Conservation (phyloP, 2,888 invertebrate genomes). For the Clistopyga incitator region DNA sequence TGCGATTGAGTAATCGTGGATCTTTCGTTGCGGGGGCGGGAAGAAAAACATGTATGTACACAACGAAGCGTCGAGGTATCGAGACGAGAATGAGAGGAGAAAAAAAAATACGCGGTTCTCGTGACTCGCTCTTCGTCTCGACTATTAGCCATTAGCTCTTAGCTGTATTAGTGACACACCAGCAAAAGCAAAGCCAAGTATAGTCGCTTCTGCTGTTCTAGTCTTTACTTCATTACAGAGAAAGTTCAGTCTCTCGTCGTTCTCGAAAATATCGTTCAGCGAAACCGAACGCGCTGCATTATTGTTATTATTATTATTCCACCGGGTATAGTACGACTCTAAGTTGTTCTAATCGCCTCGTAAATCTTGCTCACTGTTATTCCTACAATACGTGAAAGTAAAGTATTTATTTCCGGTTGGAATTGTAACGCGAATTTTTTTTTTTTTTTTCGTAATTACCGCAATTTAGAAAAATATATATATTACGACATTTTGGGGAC, state of each 20-base stretch:
- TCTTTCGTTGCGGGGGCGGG: conserved; percentile 34
- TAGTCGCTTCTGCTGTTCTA: background rate
- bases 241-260: conserved; percentile 12
- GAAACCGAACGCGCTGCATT: conserved; percentile 27
- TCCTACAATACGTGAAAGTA: conserved; percentile 36
- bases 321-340: background rate
- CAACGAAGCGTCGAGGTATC: background rate
- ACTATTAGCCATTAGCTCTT: conserved; percentile 33
- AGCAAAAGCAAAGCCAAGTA: too few relatives aligned
- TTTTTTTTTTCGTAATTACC: background rate
- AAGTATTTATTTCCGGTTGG: conserved; percentile 5
- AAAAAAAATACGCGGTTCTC: background rate
- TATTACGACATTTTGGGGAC: background rate
- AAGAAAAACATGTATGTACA: background rate
- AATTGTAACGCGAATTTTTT: conserved; percentile 9
- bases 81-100: conserved; percentile 17
- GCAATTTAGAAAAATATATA: background rate
- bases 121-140: conserved; percentile 34
- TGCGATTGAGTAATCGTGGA: conserved; percentile 38
- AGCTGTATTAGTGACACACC: conserved; percentile 2
- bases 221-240: conserved; percentile 37
- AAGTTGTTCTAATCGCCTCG: conserved; percentile 32
- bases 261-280: conserved; percentile 22
- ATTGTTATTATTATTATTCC: background rate
- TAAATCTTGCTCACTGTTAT: conserved; percentile 11